Evolutionary conservation across 2,113 vertebrate species (phyloP), one percentile per base, ranked within the genome.

Genomic region (Drymodes brunneopygia): DNA sequence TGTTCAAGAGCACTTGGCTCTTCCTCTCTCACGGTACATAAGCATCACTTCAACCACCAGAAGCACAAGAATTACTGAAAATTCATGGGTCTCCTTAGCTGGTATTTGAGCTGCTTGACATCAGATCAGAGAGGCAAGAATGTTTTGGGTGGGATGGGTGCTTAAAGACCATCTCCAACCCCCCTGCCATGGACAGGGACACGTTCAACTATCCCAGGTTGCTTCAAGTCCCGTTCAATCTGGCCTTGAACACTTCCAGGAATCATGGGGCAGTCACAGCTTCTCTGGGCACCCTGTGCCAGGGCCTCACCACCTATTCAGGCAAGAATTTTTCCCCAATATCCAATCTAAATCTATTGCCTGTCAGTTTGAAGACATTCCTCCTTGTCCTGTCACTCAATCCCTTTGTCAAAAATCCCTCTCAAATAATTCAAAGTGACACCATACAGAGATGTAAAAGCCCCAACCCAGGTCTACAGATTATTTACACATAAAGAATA

Each of bases 171-270:
- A 35, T 11, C 17, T 42, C 20, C 35, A 66, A 10, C 1, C 3
- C 24, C 1, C 8, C 9, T 54, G 17, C 18, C 8, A 7, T 9
- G 6, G 18, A 6, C 14, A 75, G 40, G 7, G 29, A 28, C 12
- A 13, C 0, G 2, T 61, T 33, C n/a, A 13, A 47, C 21, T 23
- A 40, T 1, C 2, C 24, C 29, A 40, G 18, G 1, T 15, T 23
- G 5, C 7, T 69, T 7, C 40, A 42, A 69, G 6, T 4, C 25
- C 25, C 2, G 5, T 22, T 2, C 61, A 47, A 0, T 8, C 12
- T 61, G 47, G 17, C 24, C 47, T n/a, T 35, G 38, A 1, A 47
- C 47, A 10, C 2, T 54, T 23, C 21, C 29, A 75, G 35, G 7
- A 15, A 62, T n/a, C n/a, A n/a, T 36, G 40, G 11, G 17, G 22